Conservation (phyloP, 2,113 vertebrate genomes). For the Ifrita kowaldi region DNA sequence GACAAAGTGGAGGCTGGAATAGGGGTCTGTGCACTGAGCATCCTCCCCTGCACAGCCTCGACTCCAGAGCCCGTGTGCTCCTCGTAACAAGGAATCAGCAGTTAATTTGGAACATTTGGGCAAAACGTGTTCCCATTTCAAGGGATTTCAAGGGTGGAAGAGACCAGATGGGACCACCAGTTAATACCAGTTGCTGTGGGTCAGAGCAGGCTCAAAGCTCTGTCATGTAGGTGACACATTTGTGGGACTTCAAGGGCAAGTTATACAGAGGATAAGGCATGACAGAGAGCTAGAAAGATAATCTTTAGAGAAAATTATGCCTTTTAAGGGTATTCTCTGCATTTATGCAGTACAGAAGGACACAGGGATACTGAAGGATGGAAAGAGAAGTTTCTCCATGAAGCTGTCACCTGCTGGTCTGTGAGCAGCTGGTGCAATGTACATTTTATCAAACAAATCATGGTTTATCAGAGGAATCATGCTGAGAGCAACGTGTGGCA, state of each 20-base stretch:
- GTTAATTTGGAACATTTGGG: not conserved
- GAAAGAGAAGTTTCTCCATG: not conserved
- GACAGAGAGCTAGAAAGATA: not conserved
- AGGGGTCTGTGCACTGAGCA: not conserved
- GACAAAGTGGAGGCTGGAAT: not conserved
- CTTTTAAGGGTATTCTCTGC: not conserved
- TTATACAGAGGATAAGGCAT: not conserved
- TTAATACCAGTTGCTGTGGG: not conserved
- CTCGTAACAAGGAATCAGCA: not conserved
- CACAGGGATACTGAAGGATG: not conserved
- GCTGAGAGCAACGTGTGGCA: fast-evolving
- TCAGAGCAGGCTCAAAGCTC: not conserved
- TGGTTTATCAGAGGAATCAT: not conserved
- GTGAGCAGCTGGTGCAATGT: not conserved
- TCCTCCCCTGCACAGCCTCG: not conserved
- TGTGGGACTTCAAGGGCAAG: not conserved
- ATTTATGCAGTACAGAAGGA: not conserved
- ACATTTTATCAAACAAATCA: not conserved
- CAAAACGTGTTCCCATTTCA: not conserved
- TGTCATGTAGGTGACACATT: not conserved
- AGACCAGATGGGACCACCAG: not conserved
- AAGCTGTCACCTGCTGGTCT: not conserved
- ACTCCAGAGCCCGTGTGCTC: not conserved
- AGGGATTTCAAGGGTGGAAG: not conserved
- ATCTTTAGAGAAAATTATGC: not conserved